phyloP scores from a whole-genome alignment of 2,888 invertebrate genomes.

The Euplagia quadripunctaria region DNA sequence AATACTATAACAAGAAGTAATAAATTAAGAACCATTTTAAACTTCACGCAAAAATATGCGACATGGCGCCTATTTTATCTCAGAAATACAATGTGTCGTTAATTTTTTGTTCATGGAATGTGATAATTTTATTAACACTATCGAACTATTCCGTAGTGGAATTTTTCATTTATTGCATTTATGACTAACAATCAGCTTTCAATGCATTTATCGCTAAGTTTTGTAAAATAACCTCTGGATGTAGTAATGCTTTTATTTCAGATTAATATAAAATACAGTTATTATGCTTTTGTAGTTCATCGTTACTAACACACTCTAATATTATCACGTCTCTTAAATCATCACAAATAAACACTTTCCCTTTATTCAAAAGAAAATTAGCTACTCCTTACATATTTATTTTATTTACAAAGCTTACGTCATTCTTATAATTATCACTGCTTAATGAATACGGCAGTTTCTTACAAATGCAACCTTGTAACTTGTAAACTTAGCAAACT shows the following conservation, averaged over 20 bases:
- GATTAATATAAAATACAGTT: background rate
- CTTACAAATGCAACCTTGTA: background rate
- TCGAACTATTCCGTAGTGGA: too few species aligned
- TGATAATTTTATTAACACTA: too few species aligned
- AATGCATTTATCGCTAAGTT: too few species aligned
- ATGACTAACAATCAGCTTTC: too few species aligned
- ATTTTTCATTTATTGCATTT: too few species aligned
- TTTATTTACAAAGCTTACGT: slow-evolving; percentile 37
- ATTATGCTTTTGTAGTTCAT: background rate
- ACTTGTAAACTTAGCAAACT: background rate
- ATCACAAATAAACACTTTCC: slow-evolving; percentile 19
- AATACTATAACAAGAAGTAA: too few species aligned
- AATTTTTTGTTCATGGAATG: too few species aligned
- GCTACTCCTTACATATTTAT: slow-evolving; percentile 13
- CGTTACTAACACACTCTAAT: slow-evolving; percentile 30
- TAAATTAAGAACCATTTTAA: too few species aligned
- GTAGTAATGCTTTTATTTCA: background rate
- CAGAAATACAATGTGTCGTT: too few species aligned
- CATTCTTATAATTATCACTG: slow-evolving; percentile 1
- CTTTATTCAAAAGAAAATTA: slow-evolving; percentile 24
- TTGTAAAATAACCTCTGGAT: too few species aligned
- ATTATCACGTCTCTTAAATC: slow-evolving; percentile 35
- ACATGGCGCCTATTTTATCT: too few species aligned
- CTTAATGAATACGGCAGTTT: background rate
- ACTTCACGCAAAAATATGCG: too few species aligned